These are phyloP conservation scores for Polydrusus cervinus DNA, from an alignment of 2,888 invertebrate genomes.

Conservation along the genomic window DNA sequence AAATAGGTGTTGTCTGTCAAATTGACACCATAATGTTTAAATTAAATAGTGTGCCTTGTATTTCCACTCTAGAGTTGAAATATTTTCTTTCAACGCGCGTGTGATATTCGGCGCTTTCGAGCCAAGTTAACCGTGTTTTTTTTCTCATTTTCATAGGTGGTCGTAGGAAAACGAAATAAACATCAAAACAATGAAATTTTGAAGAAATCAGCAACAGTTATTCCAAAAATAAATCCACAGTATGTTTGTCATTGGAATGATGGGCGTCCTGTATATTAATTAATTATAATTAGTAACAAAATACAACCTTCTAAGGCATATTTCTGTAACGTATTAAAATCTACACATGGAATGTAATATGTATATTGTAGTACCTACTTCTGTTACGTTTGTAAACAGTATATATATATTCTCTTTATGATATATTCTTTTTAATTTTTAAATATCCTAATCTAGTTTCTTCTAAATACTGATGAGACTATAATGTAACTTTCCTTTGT, in stretches of 20 bases:
- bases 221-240: not conserved
- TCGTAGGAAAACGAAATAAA: too few species aligned
- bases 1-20: too few species aligned
- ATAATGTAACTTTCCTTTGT: constrained; percentile 28
- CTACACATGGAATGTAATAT: constrained; percentile 14
- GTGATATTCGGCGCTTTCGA: too few species aligned
- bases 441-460: constrained; percentile 31
- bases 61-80: too few species aligned
- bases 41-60: too few species aligned
- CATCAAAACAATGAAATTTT: too few species aligned
- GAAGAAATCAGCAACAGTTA: too few species aligned
- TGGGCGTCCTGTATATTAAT: not conserved
- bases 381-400: not conserved
- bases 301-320: constrained; percentile 6
- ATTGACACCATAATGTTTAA: too few species aligned
- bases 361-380: not conserved
- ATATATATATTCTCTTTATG: constrained; percentile 37
- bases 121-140: too few species aligned
- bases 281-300: not conserved
- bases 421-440: constrained; percentile 29
- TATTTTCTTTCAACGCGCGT: too few species aligned
- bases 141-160: too few species aligned
- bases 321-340: not conserved
- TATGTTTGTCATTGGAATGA: too few species aligned
- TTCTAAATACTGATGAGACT: constrained; percentile 38